These are phyloP conservation scores for Cairina moschata DNA, from an alignment of 2,113 vertebrate genomes.

Conservation along the genomic window DNA sequence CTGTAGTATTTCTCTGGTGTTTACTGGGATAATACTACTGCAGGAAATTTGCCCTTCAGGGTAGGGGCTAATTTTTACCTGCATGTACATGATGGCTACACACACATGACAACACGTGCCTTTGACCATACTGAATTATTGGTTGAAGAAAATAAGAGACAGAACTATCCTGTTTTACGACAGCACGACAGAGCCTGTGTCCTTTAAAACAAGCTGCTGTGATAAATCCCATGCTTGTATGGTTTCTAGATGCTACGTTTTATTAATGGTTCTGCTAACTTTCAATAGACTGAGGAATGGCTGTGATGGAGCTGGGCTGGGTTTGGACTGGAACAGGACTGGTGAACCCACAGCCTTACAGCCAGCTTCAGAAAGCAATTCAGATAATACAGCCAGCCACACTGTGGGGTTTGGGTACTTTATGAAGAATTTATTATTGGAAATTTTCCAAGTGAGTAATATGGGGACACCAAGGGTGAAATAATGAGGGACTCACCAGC, in stretches of 20 bases:
- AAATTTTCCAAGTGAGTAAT: neutral
- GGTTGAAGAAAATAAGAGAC: neutral
- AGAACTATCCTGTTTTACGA: neutral
- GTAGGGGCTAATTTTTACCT: neutral
- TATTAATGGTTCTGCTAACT: neutral
- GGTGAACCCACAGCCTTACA: neutral
- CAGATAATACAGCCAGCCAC: neutral
- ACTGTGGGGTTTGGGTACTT: neutral
- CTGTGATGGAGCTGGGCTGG: neutral
- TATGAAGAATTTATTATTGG: neutral
- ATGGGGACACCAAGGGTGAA: neutral
- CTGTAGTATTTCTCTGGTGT: neutral
- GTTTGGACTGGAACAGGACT: neutral
- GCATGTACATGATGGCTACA: neutral
- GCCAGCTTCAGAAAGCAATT: neutral
- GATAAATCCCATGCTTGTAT: fast-evolving
- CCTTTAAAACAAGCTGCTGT: neutral
- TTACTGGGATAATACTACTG: neutral
- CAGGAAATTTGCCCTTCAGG: neutral
- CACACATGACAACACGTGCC: neutral
- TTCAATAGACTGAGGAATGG: neutral
- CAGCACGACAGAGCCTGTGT: neutral
- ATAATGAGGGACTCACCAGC: neutral
- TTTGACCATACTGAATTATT: neutral
- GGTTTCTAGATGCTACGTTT: neutral